Base-by-base conservation (phyloP, 2,797 vertebrate species). In the Sebastes itinus region DNA sequence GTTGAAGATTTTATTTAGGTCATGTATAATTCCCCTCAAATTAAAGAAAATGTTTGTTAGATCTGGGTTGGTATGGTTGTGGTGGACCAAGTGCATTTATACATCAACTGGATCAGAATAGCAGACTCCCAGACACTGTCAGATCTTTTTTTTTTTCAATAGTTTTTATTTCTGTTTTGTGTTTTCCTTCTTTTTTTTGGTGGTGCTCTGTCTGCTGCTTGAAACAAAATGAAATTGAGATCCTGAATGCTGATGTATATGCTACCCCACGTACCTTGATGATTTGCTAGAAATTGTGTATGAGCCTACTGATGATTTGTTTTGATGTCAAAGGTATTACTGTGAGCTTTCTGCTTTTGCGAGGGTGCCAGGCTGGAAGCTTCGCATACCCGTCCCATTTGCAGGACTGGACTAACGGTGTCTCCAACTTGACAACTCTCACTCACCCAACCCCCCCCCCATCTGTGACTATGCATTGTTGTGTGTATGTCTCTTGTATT, bases 191-290 rank as follows among this genome's bases (percentile, higher is more conserved):
- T 62, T 49, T 56, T 55, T 55, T 13, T 55, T 56, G 49, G 8
- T 54, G 54, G 10, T 54, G 33, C 4, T 3, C 49, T 66, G 23
- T 25, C 60, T 84, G n/a, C 28, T 6, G 25, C 54, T 38, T 38
- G 33, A 9, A 59, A 54, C 6, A 1, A 20, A 55, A 6, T 76
- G 55, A 67, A 75, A 83, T 23, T 65, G 14, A 69, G 16, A 56
- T 61, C 32, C 46, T 30, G 52, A 61, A 68, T 7, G n/a, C n/a
- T 65, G 30, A 54, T 35, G 13, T 33, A 11, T 38, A 59, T 14
- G 6, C 23, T 10, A 30, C 16, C 9, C 3, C 27, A 25, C 46
- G 27, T 18, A 42, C 6, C 38, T 55, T 66, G 32, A 16, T 59
- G 56, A 32, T 63, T 35, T 75, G 16, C 20, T 68, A 28, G 49